These are phyloP conservation scores for Hystrix brachyura DNA, from an alignment of 2,113 vertebrate genomes.

Conservation along the genomic window DNA sequence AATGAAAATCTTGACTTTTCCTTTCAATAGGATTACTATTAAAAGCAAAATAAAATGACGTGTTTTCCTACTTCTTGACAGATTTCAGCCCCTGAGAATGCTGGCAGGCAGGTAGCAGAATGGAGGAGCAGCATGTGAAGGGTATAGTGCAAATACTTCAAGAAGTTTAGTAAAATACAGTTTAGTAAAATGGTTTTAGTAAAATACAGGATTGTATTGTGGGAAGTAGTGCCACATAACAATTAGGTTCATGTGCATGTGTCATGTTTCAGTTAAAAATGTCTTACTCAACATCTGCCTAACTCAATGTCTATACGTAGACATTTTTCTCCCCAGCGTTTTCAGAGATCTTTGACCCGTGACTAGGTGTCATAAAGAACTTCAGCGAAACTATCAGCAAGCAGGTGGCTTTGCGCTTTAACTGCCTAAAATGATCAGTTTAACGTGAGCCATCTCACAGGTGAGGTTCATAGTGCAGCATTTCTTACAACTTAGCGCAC, in stretches of 20 bases:
- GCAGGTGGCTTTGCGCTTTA: not conserved
- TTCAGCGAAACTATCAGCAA: slow-evolving; percentile 2
- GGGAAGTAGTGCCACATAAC: not conserved
- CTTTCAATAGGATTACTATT: not conserved
- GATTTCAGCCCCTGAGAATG: not conserved
- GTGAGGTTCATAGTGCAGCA: not conserved
- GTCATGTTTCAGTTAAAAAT: not conserved
- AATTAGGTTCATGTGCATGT: not conserved
- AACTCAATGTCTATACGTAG: not conserved
- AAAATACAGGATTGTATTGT: not conserved
- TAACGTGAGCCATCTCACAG: not conserved
- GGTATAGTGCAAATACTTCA: not conserved
- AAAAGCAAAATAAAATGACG: not conserved
- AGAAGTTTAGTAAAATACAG: not conserved
- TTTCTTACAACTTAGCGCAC: slow-evolving; percentile 1
- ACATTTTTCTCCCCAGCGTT: not conserved
- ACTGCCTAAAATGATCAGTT: not conserved
- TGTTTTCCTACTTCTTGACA: not conserved
- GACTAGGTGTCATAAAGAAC: not conserved
- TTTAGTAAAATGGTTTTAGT: not conserved
- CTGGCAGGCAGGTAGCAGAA: not conserved
- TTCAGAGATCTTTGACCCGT: slow-evolving; percentile 33
- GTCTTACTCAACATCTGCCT: not conserved
- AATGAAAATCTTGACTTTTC: slow-evolving; percentile 10
- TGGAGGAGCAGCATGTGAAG: not conserved